These are phyloP conservation scores for Ceryle rudis DNA, from an alignment of 2,797 vertebrate genomes.

Conservation along the genomic window DNA sequence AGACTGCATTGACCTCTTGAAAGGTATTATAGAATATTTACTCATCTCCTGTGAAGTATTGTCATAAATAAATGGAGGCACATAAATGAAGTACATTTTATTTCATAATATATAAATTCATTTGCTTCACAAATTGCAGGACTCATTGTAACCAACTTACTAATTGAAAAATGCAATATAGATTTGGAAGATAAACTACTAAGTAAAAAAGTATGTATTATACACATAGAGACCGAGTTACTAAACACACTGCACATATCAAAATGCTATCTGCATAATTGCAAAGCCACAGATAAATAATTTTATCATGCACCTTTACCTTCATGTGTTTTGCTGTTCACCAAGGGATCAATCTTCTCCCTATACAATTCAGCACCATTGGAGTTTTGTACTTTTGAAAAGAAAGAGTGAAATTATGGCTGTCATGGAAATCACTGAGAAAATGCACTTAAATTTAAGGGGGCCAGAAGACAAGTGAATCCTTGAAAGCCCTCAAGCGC, in stretches of 20 bases:
- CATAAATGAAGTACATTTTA: slow-evolving; percentile 36
- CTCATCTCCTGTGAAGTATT: slow-evolving; percentile 58
- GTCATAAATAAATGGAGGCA: slow-evolving; percentile 36
- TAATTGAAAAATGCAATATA: background rate
- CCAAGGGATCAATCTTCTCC: background rate
- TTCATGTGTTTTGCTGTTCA: slow-evolving; percentile 15
- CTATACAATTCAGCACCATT: background rate
- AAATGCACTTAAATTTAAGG: background rate
- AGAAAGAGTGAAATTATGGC: background rate
- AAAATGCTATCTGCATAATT: slow-evolving; percentile 28
- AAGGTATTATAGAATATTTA: slow-evolving; percentile 58
- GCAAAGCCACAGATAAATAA: slow-evolving; percentile 18
- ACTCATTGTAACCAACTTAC: background rate
- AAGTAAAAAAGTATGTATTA: background rate
- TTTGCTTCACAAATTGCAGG: slow-evolving; percentile 15
- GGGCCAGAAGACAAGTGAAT: background rate
- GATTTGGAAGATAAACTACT: slow-evolving; percentile 25
- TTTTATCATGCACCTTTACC: slow-evolving; percentile 39
- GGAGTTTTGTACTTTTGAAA: slow-evolving; percentile 28
- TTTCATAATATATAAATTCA: slow-evolving; percentile 8
- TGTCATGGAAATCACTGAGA: background rate
- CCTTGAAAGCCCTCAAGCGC: background rate
- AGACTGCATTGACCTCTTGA: slow-evolving; percentile 67
- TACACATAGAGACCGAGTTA: background rate
- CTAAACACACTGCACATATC: background rate